phyloP scores from a whole-genome alignment of 2,888 invertebrate genomes.

The Deladenus siricidicola region DNA sequence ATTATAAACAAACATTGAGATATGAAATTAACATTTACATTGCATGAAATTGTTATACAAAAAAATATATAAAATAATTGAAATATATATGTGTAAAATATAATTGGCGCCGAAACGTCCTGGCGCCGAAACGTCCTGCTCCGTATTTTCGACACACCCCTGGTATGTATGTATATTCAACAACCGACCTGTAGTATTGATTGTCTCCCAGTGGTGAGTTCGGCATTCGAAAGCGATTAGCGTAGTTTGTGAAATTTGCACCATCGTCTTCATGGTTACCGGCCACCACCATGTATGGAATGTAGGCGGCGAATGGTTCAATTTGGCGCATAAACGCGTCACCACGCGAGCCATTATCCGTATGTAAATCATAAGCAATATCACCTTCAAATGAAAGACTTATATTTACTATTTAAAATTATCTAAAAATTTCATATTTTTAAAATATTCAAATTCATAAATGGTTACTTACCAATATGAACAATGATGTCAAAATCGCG shows the following conservation, averaged over 20 bases:
- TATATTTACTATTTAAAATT: no score
- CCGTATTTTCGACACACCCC: no score
- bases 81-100: no score
- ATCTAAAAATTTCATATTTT: constrained; percentile 1
- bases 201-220: constrained; percentile 56
- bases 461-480: constrained; percentile 42
- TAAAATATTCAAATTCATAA: neutral
- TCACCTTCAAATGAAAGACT: constrained; percentile 65
- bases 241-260: constrained; percentile 90
- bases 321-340: constrained; percentile 88
- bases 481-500: constrained; percentile 56
- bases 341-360: constrained; percentile 70
- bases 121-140: no score
- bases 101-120: no score
- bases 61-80: no score
- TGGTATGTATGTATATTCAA: no score
- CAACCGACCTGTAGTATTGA: constrained; percentile 54
- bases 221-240: constrained; percentile 83
- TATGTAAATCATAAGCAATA: constrained; percentile 85
- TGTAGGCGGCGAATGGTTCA: constrained; percentile 74
- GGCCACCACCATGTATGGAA: constrained; percentile 76
- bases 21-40: no score
- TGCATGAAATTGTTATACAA: no score
- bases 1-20: no score
- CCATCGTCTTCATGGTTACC: constrained; percentile 59